These are phyloP conservation scores for Mimas tiliae DNA, from an alignment of 2,888 invertebrate species.

Conservation along the genomic window DNA sequence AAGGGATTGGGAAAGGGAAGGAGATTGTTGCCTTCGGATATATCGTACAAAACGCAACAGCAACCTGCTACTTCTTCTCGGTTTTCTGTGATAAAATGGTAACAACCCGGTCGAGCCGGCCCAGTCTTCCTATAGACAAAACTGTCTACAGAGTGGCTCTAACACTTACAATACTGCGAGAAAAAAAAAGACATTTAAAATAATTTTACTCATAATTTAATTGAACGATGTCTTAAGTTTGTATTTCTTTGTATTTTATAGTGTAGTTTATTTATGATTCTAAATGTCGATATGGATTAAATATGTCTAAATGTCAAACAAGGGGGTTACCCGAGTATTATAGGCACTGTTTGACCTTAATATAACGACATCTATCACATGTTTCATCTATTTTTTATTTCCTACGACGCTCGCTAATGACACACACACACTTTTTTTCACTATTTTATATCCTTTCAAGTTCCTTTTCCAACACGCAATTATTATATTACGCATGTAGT, in stretches of 20 bases:
- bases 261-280: not conserved
- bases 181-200: not conserved
- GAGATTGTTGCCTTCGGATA: no score
- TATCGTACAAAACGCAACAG: no score
- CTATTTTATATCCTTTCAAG: not conserved
- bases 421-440: no score
- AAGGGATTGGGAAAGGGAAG: no score
- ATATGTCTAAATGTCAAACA: not conserved
- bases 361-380: not conserved
- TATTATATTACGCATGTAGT: slow-evolving; percentile 1
- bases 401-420: not conserved
- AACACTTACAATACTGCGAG: no score
- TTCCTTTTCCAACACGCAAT: not conserved
- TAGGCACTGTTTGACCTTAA: not conserved
- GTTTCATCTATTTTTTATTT: not conserved
- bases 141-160: no score
- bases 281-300: not conserved
- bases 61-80: no score
- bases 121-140: no score
- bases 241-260: not conserved
- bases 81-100: no score
- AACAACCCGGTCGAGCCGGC: no score
- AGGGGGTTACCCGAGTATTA: not conserved
- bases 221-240: not conserved
- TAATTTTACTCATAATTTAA: not conserved